These are phyloP conservation scores for Brachionus rotundiformis DNA, from an alignment of 1,140 invertebrate species.

Conservation along the genomic window DNA sequence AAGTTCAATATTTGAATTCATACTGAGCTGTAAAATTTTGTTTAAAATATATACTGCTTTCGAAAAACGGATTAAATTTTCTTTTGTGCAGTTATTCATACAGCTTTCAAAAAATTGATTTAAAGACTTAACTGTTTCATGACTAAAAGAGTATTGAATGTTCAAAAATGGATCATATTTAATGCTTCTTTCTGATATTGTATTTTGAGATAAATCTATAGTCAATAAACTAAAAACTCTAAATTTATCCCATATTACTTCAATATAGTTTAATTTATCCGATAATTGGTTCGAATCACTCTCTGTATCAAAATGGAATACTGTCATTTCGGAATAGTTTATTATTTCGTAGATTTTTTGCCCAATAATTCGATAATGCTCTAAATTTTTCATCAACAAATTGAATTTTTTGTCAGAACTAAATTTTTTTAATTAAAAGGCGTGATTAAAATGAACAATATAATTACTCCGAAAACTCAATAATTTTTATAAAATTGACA, in stretches of 20 bases:
- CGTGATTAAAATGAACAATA: no score
- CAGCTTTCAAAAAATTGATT: slow-evolving; percentile 30
- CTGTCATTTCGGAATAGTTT: neutral
- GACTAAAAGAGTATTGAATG: neutral
- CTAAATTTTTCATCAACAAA: neutral
- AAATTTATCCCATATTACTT: slow-evolving; percentile 20
- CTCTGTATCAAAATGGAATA: neutral
- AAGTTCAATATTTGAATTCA: neutral
- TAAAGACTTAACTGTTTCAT: neutral
- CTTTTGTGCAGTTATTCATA: neutral
- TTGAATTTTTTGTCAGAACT: neutral
- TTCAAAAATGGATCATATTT: neutral
- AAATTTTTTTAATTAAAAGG: no score
- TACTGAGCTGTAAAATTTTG: neutral
- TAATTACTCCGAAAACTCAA: neutral
- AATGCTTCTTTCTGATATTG: neutral
- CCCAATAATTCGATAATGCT: neutral
- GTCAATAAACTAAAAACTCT: neutral
- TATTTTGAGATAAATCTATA: neutral
- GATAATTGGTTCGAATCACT: neutral
- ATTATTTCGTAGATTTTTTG: neutral
- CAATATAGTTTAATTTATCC: neutral
- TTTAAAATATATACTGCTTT: neutral
- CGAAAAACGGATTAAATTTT: slow-evolving; percentile 13
- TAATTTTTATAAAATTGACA: neutral